Base-by-base conservation (phyloP, 2,888 invertebrate species). In the Lasioglossum vierecki region DNA sequence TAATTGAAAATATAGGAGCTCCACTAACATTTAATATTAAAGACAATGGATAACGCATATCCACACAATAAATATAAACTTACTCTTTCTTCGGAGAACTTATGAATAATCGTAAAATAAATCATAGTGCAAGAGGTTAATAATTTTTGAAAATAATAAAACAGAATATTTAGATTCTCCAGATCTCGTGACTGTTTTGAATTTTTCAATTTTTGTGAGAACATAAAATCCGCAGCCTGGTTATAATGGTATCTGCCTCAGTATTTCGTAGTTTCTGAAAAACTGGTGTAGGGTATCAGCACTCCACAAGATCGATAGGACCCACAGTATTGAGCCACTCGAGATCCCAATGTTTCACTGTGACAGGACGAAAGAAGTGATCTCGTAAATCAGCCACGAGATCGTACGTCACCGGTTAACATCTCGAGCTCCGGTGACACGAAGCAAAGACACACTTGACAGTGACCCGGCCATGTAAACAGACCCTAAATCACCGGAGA, bases 401-500 rank as follows among this genome's bases (percentile, higher is more conserved):
- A 68, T 68, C 68, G 68, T 68, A 68, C 68, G 35, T 68, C 68
- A 68, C 39, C 35, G 30, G 68, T 73, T 44, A 68, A 44, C 22
- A 53, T 44, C 41, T 26, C n/a, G 18, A 22, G 4, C 72, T 13
- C 11, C 41, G 13, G 30, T 57, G 79, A 82, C 79, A 79, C 8
- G 63, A 68, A 68, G 18, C 82, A 79, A 72, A 73, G 13, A 13
- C 53, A 30, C 41, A 18, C 49, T 41, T n/a, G 53, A 44, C 68
- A 18, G 26, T 46, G 71, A 26, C 26, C 66, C 44, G 22, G 11
- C 44, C 71, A 53, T 35, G 53, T 74, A 79, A 79, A 75, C 53
- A 41, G 30, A 72, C n/a, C 53, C 66, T 53, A 79, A 82, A 78
- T 73, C 82, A 78, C 44, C 76, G 60, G 30, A 41, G 44, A 73